Percentiles rank a stretch among this genome's conserved stretches.
Evolutionary conservation across 2,888 invertebrate genomes (phyloP).

Genomic region (Cerastis rubricosa): DNA sequence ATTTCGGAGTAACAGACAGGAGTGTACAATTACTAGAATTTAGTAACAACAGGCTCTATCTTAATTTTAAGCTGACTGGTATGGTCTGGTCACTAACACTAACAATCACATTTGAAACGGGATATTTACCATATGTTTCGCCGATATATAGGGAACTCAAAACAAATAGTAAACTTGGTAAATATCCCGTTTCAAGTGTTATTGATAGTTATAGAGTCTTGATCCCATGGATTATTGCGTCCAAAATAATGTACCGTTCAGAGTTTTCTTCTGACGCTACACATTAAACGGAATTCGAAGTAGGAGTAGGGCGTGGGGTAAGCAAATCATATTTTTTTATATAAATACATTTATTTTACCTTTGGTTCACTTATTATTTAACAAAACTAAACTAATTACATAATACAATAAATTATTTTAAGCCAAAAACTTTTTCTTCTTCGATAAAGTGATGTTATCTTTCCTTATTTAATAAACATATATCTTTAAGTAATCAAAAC

Average conservation of each 20-base stretch:
- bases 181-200: too few species aligned
- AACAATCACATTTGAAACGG: too few species aligned
- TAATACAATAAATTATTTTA: slow-evolving; percentile 65
- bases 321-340: slow-evolving; percentile 35
- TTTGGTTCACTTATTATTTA: slow-evolving; percentile 73
- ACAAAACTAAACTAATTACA: slow-evolving; percentile 57
- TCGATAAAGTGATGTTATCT: slow-evolving; percentile 29
- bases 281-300: too few species aligned
- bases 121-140: too few species aligned
- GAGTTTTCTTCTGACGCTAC: not conserved
- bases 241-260: not conserved
- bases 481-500: slow-evolving; percentile 23
- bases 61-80: not conserved
- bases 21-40: not conserved
- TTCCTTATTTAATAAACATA: slow-evolving; percentile 50
- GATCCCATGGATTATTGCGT: not conserved
- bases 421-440: slow-evolving; percentile 43
- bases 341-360: slow-evolving; percentile 74
- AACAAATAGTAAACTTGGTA: too few species aligned
- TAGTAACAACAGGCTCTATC: not conserved
- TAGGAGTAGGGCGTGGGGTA: not conserved
- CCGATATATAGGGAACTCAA: too few species aligned
- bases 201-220: not conserved
- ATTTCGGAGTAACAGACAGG: not conserved
- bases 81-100: too few species aligned